These are phyloP conservation scores for Forbesichthys agassizii DNA, from an alignment of 2,113 vertebrate species.

Conservation along the genomic window DNA sequence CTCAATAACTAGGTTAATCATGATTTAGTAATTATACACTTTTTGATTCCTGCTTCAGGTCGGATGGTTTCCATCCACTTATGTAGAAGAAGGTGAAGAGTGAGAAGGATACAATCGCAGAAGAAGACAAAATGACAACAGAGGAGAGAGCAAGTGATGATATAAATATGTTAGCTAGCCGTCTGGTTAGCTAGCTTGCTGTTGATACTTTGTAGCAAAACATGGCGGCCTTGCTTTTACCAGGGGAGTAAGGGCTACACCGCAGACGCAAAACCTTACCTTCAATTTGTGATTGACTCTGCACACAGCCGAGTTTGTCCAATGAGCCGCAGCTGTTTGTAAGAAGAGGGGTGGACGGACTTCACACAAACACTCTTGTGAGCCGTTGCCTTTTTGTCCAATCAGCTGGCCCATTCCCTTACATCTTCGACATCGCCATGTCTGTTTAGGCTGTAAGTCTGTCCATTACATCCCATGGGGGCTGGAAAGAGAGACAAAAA, in stretches of 20 bases:
- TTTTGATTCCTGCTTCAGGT: constrained; percentile 75
- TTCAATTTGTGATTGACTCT: constrained; percentile 24
- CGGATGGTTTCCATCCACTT: constrained; percentile 98
- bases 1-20: too few species aligned
- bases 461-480: constrained; percentile 16
- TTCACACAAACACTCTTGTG: constrained; percentile 17
- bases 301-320: constrained; percentile 40
- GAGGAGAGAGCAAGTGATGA: constrained; percentile 5
- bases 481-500: background rate
- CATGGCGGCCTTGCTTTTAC: constrained; percentile 13
- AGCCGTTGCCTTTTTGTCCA: background rate
- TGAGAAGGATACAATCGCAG: constrained; percentile 60
- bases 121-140: constrained; percentile 12
- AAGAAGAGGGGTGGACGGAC: constrained; percentile 32
- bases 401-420: constrained; percentile 24
- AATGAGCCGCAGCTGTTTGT: constrained; percentile 57
- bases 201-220: constrained; percentile 3
- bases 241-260: constrained; percentile 14
- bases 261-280: constrained; percentile 25
- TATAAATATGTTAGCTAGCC: constrained; percentile 8
- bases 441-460: constrained; percentile 10
- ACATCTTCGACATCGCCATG: constrained; percentile 13
- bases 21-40: too few species aligned
- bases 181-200: constrained; percentile 15
- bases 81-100: constrained; percentile 93